These are phyloP conservation scores for Drosophila persimilis DNA, from an alignment of 1,140 invertebrate genomes.

Conservation along the genomic window DNA sequence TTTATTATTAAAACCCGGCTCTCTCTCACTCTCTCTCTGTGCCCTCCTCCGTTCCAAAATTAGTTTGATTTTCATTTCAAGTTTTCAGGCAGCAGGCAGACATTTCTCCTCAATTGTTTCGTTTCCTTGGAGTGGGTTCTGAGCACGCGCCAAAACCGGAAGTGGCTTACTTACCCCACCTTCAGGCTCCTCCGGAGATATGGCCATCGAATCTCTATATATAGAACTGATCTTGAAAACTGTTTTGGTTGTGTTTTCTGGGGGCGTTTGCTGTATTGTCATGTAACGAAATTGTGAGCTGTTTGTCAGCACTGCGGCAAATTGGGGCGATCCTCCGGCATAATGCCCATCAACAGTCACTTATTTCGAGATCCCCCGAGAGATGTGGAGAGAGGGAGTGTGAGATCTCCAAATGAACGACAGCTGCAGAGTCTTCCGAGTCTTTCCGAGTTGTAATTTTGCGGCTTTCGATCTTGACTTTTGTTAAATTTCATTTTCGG, in stretches of 20 bases:
- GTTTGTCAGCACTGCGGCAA: constrained; percentile 70
- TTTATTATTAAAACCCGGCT: constrained; percentile 73
- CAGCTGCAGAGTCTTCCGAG: constrained; percentile 51
- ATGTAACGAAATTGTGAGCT: constrained; percentile 41
- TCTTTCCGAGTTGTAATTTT: constrained; percentile 36
- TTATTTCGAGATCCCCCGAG: constrained; percentile 57
- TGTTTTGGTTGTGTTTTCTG: constrained; percentile 3
- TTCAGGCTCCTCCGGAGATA: constrained; percentile 32
- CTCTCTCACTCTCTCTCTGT: not conserved
- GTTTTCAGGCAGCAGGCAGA: constrained; percentile 23
- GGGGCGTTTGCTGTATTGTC: constrained; percentile 40
- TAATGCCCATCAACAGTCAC: constrained; percentile 69
- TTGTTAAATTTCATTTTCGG: constrained; percentile 73
- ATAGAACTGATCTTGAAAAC: constrained; percentile 3
- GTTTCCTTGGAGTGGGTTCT: constrained; percentile 31
- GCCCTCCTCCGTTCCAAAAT: constrained; percentile 30
- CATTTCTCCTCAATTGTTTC: too few species aligned
- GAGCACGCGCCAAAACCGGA: constrained; percentile 71
- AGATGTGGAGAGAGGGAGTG: not conserved
- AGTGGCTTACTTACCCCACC: constrained; percentile 44
- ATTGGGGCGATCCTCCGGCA: constrained; percentile 61
- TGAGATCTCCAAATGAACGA: constrained; percentile 50
- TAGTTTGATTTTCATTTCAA: constrained; percentile 70
- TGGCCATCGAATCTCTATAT: constrained; percentile 24
- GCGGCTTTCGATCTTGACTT: constrained; percentile 37